Evolutionary conservation across 1,140 invertebrate species (phyloP), one percentile per base, ranked within the genome.

Genomic region (Fopius arisanus): DNA sequence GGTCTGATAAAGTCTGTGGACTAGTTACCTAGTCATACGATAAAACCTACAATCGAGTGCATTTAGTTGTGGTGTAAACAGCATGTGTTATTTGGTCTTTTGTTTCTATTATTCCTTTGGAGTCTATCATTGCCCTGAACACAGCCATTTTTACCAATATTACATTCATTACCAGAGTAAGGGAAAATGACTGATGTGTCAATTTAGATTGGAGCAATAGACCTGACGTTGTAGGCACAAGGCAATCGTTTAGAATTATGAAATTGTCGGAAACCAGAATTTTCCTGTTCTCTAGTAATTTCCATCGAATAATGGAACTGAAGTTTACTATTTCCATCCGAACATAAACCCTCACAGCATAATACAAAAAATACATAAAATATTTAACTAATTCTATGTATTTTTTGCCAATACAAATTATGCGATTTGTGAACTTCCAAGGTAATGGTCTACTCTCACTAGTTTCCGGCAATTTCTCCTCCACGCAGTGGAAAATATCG

Each of bases 1-100:
- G 76, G 76, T 59, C 72, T 70, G 76, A 77, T 77, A 77, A 77
- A 72, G 72, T 70, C 71, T 31, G 29, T 31, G 31, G 59, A 73
- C 71, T 73, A 67, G 63, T 73, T 73, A 73, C 65, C 70, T 66
- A 72, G 62, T 72, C 37, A 40, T 72, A 40, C 62, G 70, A 66
- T 63, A 72, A 72, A 41, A 31, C 70, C 48, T 26, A 31, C 54
- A 59, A 59, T 59, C 54, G 10, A 37, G 19, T 40, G 19, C 63
- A n/a, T 48, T 41, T 51, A 63, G 29, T 12, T 71, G 31, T 33
- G 51, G 33, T 33, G 29, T 62, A 16, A 70, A 59, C 54, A 59
- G 9, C 19, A 26, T 26, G 21, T 59, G 54, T 59, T 48, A 19
- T 48, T 48, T 48, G 16, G 43, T 48, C 43, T 48, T 48, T n/a